A percentile compares a stretch with the other conserved stretches of the same genome.
Evolutionary conservation across 2,888 invertebrate genomes (phyloP).

Genomic region (Eueremaeus valkanovi): DNA sequence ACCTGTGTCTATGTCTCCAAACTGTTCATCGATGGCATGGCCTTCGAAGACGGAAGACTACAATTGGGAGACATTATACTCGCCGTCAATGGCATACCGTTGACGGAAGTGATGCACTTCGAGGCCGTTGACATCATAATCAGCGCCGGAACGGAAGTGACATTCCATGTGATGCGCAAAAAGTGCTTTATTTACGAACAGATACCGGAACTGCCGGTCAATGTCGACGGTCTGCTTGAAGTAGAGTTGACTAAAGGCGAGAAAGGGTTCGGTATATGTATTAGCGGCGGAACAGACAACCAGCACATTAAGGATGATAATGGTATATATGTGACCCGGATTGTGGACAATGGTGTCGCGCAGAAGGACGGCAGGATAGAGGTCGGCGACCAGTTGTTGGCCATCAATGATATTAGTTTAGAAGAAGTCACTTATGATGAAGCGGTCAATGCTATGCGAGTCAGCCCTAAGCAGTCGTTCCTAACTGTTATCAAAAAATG

Average conservation of each 20-base stretch:
- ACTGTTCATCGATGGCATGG: slow-evolving; percentile 89
- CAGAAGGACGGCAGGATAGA: slow-evolving; percentile 85
- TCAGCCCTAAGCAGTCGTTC: slow-evolving; percentile 16
- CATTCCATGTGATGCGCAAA: slow-evolving; percentile 64
- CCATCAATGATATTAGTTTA: slow-evolving; percentile 74
- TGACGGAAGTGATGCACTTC: slow-evolving; percentile 89
- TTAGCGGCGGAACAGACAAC: slow-evolving; percentile 97
- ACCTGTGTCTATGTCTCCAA: slow-evolving; percentile 96
- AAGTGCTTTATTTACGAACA: neutral
- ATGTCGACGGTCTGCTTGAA: slow-evolving; percentile 51
- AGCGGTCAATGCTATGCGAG: slow-evolving; percentile 63
- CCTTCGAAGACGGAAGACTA: slow-evolving; percentile 84
- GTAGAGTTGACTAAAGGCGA: slow-evolving; percentile 77
- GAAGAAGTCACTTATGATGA: slow-evolving; percentile 97
- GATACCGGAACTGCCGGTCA: neutral
- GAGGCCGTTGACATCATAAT: slow-evolving; percentile 94
- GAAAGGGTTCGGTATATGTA: slow-evolving; percentile 95
- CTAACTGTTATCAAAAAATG: slow-evolving; percentile 20
- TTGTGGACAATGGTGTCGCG: slow-evolving; percentile 97
- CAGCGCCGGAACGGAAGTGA: slow-evolving; percentile 88
- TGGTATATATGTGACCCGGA: slow-evolving; percentile 98
- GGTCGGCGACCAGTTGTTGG: slow-evolving; percentile 87
- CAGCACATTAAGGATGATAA: slow-evolving; percentile 99
- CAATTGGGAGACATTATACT: slow-evolving; percentile 59
- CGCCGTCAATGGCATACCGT: slow-evolving; percentile 78